Base-by-base conservation (phyloP, 1,140 invertebrate genomes). In the Penaeus vannamei region DNA sequence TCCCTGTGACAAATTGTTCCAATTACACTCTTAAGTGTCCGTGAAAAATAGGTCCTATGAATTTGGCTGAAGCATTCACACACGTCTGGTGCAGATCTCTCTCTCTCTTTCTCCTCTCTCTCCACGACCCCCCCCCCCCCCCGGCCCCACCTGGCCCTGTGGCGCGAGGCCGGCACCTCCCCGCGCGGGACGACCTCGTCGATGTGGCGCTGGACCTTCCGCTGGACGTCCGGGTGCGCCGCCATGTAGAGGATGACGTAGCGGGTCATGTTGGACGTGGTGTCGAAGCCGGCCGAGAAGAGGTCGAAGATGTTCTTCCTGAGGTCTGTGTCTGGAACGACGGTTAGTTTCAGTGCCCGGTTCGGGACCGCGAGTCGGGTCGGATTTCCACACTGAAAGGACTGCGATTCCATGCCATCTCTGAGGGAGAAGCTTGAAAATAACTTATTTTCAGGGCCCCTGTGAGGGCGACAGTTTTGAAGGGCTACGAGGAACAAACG, bases 281-380 rank as follows among this genome's bases (percentile, higher is more conserved):
- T 91, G 29, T 91, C 91, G n/a, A 84, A 90, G 10, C 91, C 91
- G 23, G 91, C 87, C 46, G 81, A n/a, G 80, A 91, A 91, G n/a
- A 91, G 62, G 64, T 91, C 91, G 14, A 87, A 64, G 19, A 91
- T 61, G 22, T 82, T 72, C 32, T 72, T 84, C 12, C 29, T 66
- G 8, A 91, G 77, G 61, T 87, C 85, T 12, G 61, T 26, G 17
- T 91, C 84, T 60, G 81, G 46, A 17, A 83, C 26, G 17, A 12
- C 10, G 32, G n/a, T 7, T 19, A 76, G 14, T 1, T 76, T 76
- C 19, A 32, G 26, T 32, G 23, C 42, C 5, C 32, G 19, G 4
- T 32, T 76, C 72, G 10, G 20, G 4, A 26, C 72, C 17, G 8
- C 1, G 17, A 22, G 19, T 72, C 32, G 26, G 23, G 17, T 72